phyloP scores from a whole-genome alignment of 2,797 vertebrate species.

The Phataginus tetradactyla region DNA sequence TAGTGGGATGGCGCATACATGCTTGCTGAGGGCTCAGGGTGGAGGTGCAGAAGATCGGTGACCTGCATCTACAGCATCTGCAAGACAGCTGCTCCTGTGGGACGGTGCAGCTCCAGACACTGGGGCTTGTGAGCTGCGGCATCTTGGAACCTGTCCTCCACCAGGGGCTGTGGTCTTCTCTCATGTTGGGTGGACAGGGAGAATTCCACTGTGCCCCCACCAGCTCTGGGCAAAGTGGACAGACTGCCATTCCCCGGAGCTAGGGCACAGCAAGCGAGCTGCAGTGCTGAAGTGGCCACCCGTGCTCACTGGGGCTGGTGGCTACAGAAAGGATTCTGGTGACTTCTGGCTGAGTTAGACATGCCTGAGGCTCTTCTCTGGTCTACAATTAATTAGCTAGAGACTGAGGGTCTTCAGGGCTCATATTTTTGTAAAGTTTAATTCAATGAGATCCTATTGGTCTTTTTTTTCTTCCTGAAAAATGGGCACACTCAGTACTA shows the following conservation, averaged over 20 bases:
- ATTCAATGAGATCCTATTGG: neutral
- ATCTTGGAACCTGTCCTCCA: neutral
- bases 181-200: neutral
- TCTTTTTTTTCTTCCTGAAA: neutral
- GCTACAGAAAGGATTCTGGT: neutral
- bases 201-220: neutral
- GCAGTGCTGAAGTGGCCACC: no score
- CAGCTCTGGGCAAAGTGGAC: no score
- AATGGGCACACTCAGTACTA: neutral
- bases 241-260: neutral
- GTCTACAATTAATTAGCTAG: neutral
- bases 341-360: neutral
- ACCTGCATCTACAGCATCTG: no score
- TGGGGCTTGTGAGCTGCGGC: neutral
- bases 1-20: fast-evolving
- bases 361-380: neutral
- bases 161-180: no score
- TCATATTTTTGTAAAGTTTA: neutral
- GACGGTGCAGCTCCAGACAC: no score
- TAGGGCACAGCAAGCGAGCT: no score
- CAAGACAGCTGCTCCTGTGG: fast-evolving
- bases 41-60: neutral
- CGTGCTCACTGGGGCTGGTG: no score
- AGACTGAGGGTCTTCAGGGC: neutral
- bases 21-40: neutral